Evolutionary conservation across 2,797 vertebrate species (phyloP).

Genomic region (Rhyacichthys aspro): DNA sequence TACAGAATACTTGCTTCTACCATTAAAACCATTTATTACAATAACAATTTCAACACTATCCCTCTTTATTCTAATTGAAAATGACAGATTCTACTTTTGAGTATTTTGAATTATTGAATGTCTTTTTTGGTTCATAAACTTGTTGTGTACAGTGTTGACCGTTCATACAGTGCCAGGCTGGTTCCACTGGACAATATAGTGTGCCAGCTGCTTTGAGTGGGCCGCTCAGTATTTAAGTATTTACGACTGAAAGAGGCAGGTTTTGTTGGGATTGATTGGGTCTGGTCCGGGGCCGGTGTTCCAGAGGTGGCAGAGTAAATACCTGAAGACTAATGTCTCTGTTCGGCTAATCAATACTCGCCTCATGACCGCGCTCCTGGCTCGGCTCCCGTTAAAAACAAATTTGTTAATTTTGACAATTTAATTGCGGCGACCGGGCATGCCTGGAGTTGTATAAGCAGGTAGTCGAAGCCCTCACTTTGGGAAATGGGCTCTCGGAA

Average conservation of each 20-base stretch:
- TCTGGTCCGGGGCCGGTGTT: slow-evolving; percentile 85
- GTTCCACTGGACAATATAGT: slow-evolving; percentile 65
- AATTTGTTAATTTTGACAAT: slow-evolving; percentile 99
- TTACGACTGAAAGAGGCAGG: slow-evolving; percentile 86
- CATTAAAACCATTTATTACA: too few relatives aligned
- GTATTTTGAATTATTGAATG: slow-evolving; percentile 8
- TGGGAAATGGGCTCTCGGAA: slow-evolving; percentile 63
- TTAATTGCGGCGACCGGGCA: slow-evolving; percentile 95
- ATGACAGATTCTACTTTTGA: slow-evolving; percentile 24
- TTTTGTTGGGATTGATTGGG: slow-evolving; percentile 90
- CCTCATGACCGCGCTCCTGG: slow-evolving; percentile 93
- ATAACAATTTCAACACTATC: too few relatives aligned
- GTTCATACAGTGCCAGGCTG: slow-evolving; percentile 74
- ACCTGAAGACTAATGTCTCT: slow-evolving; percentile 97
- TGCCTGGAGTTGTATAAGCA: slow-evolving; percentile 84
- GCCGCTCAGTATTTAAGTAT: slow-evolving; percentile 88
- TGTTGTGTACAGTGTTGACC: slow-evolving; percentile 69
- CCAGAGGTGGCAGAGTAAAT: slow-evolving; percentile 97
- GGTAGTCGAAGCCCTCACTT: slow-evolving; percentile 69
- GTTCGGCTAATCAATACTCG: slow-evolving; percentile 94
- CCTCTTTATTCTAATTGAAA: neutral
- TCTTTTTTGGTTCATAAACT: slow-evolving; percentile 25
- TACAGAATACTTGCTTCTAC: too few relatives aligned
- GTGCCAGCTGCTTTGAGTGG: slow-evolving; percentile 70
- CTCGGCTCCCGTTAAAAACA: slow-evolving; percentile 98